Evolutionary conservation across 2,797 vertebrate genomes (phyloP).

Genomic region (Gymnodraco acuticeps): DNA sequence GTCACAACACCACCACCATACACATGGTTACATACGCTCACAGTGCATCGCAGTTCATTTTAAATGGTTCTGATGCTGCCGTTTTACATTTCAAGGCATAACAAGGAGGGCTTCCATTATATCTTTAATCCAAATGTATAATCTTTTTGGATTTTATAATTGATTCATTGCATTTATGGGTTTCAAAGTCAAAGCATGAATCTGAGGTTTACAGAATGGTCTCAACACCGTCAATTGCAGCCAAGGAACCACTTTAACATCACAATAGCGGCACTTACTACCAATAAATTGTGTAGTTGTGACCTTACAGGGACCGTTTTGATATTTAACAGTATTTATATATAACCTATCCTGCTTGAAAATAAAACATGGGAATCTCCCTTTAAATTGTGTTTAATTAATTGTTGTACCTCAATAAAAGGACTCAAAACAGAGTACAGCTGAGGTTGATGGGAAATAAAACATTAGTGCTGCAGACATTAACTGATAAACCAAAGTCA

Average conservation of each 20-base stretch:
- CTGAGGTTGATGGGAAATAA: not conserved
- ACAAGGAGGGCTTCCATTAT: not conserved
- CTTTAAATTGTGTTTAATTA: no score
- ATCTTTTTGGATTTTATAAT: not conserved
- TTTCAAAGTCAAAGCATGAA: not conserved
- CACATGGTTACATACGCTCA: conserved; percentile 20
- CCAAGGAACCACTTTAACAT: no score
- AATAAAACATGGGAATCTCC: no score
- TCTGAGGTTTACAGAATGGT: not conserved
- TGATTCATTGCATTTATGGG: not conserved
- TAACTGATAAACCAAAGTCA: not conserved
- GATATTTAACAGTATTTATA: not conserved
- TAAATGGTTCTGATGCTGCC: not conserved
- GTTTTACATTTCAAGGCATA: not conserved
- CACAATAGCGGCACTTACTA: no score
- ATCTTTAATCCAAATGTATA: not conserved
- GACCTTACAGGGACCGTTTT: not conserved
- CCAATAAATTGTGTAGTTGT: no score
- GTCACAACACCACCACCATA: conserved; percentile 58
- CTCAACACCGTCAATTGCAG: no score
- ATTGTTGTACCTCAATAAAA: no score
- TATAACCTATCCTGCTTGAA: no score
- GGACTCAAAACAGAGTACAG: not conserved
- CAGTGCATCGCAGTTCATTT: not conserved
- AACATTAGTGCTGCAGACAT: not conserved